Conservation (phyloP, 1,140 invertebrate genomes). For the Acyrthosiphon pisum region DNA sequence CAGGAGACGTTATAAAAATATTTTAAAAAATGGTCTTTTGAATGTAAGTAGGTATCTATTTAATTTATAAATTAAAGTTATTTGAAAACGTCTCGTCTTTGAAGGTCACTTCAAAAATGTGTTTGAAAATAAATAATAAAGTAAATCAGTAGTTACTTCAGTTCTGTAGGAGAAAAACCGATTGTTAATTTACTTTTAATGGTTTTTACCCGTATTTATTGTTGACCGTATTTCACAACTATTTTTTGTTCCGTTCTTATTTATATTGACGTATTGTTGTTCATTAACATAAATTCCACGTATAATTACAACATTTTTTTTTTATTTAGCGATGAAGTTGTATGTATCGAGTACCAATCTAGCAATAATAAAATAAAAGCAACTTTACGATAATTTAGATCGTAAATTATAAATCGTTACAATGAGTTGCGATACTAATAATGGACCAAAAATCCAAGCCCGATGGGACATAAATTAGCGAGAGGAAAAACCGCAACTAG, state of each 20-base stretch:
- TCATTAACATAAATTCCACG: background rate
- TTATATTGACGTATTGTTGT: background rate
- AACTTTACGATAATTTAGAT: background rate
- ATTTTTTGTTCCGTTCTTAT: background rate
- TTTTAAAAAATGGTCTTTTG: too few species aligned
- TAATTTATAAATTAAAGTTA: too few species aligned
- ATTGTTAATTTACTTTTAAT: too few species aligned
- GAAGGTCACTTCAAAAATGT: too few species aligned
- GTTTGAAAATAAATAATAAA: too few species aligned
- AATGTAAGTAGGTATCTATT: too few species aligned
- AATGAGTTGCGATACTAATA: background rate
- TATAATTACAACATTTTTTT: background rate
- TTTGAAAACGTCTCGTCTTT: too few species aligned
- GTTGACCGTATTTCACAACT: too few species aligned
- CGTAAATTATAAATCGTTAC: background rate
- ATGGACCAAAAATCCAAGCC: background rate
- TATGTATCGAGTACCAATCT: background rate
- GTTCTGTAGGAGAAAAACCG: too few species aligned
- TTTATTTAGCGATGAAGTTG: background rate
- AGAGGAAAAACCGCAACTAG: background rate
- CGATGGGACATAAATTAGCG: background rate
- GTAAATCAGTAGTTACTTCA: too few species aligned
- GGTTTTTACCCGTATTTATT: too few species aligned
- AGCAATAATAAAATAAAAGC: background rate
- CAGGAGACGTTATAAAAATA: too few species aligned